Percentiles rank a stretch among this genome's conserved stretches.
Evolutionary conservation across 2,888 invertebrate genomes (phyloP).

Genomic region (Glyphotaelius pellucidus): DNA sequence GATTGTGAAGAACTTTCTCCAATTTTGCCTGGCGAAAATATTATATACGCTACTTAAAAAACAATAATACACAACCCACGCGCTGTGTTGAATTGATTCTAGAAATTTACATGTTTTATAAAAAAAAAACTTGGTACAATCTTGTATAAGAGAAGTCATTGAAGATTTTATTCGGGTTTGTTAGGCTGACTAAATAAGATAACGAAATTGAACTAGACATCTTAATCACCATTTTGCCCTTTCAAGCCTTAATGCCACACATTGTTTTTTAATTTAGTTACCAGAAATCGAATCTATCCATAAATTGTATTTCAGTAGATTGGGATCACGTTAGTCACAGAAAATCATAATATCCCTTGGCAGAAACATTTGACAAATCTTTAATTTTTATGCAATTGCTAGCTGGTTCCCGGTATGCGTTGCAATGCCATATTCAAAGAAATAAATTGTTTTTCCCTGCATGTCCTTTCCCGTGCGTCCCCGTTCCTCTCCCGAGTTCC

Average conservation of each 20-base stretch:
- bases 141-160: not conserved
- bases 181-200: not conserved
- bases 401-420: too few species aligned
- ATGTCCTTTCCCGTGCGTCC: too few species aligned
- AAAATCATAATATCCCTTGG: not conserved
- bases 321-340: not conserved
- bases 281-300: not conserved
- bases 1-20: slow-evolving; percentile 42
- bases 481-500: too few species aligned
- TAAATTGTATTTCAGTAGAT: not conserved
- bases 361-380: too few species aligned
- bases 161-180: not conserved
- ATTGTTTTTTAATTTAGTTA: not conserved
- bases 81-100: not conserved
- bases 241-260: not conserved
- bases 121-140: not conserved
- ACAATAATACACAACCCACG: not conserved
- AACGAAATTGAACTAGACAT: not conserved
- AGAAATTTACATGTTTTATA: not conserved
- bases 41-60: not conserved
- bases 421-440: too few species aligned
- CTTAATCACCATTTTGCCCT: not conserved
- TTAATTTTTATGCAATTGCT: not conserved
- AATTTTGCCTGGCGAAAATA: slow-evolving; percentile 16
- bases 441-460: too few species aligned